Evolutionary conservation across 2,888 invertebrate genomes (phyloP).

Genomic region (Ophion ventricosus): DNA sequence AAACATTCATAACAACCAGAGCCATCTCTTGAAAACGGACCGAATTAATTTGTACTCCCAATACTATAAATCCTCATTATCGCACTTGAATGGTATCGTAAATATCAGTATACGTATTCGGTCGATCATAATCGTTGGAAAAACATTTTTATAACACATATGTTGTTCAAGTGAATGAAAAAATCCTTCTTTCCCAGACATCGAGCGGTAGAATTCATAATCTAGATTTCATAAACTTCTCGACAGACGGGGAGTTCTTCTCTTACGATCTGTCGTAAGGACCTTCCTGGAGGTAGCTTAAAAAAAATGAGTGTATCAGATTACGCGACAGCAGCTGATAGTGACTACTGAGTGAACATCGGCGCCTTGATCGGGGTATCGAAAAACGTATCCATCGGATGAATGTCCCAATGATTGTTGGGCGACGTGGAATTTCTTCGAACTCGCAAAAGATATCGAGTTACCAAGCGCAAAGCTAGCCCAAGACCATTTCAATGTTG

Average conservation of each 20-base stretch:
- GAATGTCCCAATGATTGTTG: constrained; percentile 32
- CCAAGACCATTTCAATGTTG: background rate
- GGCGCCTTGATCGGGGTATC: constrained; percentile 34
- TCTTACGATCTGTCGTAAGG: constrained; percentile 22
- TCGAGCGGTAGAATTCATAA: constrained; percentile 19
- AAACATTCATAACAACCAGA: too few species aligned
- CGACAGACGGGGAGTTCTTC: constrained; percentile 19
- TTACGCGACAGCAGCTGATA: constrained; percentile 60
- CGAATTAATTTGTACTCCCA: too few species aligned
- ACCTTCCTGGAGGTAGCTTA: background rate
- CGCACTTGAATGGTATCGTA: too few species aligned
- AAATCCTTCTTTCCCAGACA: background rate
- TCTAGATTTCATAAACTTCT: constrained; percentile 38
- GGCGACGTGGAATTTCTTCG: constrained; percentile 31
- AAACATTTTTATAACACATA: constrained; percentile 21
- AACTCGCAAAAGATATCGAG: constrained; percentile 35
- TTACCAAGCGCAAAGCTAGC: constrained; percentile 24
- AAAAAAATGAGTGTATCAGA: constrained; percentile 52
- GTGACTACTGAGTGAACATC: constrained; percentile 26
- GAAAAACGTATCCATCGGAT: constrained; percentile 51
- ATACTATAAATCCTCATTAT: too few species aligned
- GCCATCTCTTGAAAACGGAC: too few species aligned
- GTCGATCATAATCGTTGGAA: constrained; percentile 13
- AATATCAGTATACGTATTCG: constrained; percentile 5
- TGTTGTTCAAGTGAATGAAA: constrained; percentile 14